These are phyloP conservation scores for Orestias chungarensis DNA, from an alignment of 2,797 vertebrate species.

Conservation along the genomic window DNA sequence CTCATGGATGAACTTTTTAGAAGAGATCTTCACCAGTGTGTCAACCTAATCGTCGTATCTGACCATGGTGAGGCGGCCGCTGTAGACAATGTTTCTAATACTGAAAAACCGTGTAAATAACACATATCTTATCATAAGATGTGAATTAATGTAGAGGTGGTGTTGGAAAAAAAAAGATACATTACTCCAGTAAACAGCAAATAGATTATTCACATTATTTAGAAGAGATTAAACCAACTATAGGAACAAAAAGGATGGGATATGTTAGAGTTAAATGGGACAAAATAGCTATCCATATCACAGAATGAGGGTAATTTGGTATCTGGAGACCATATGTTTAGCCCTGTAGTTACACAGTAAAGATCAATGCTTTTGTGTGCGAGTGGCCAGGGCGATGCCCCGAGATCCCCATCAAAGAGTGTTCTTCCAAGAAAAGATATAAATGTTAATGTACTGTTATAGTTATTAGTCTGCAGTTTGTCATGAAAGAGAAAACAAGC, in stretches of 20 bases:
- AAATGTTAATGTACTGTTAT: not conserved
- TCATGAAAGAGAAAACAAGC: conserved; percentile 17
- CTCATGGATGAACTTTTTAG: conserved; percentile 90
- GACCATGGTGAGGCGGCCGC: conserved; percentile 89
- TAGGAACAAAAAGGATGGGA: conserved; percentile 13
- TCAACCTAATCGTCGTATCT: conserved; percentile 89
- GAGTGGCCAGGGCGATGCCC: conserved; percentile 27
- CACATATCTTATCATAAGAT: not conserved
- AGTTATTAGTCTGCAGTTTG: conserved; percentile 12
- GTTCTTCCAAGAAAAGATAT: conserved; percentile 19
- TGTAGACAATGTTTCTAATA: not conserved
- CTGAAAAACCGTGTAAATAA: not conserved
- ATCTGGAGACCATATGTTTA: conserved; percentile 47
- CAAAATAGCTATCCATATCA: conserved; percentile 7
- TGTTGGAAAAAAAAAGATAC: conserved; percentile 15
- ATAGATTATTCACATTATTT: conserved; percentile 8
- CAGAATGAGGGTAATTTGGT: conserved; percentile 5
- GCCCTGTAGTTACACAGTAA: conserved; percentile 55
- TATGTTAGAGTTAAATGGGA: not conserved
- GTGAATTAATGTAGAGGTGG: conserved; percentile 4
- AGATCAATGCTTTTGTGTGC: conserved; percentile 16
- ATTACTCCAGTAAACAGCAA: not conserved
- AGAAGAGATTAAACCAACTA: conserved; percentile 28
- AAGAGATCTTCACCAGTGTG: conserved; percentile 85
- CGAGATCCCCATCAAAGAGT: conserved; percentile 24